These are phyloP conservation scores for Corella eumyota DNA, from an alignment of 23 tunicate genomes.

Conservation along the genomic window DNA sequence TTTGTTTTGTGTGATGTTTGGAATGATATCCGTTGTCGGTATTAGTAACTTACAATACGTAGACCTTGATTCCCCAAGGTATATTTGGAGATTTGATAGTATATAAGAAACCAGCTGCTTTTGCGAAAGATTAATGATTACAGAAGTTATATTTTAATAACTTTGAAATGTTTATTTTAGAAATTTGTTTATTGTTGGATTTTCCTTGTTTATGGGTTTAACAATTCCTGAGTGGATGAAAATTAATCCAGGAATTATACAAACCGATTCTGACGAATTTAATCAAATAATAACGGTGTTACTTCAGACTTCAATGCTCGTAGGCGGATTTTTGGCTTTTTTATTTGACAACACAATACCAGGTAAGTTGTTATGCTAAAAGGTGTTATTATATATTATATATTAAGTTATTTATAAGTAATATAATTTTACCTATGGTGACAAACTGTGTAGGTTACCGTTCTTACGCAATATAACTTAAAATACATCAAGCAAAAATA, in stretches of 20 bases:
- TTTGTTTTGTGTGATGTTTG: slow-evolving; percentile 71
- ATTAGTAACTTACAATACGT: slow-evolving; percentile 66
- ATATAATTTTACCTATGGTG: too few relatives aligned
- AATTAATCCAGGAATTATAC: slow-evolving; percentile 38
- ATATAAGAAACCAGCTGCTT: too few relatives aligned
- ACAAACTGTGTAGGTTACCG: too few relatives aligned
- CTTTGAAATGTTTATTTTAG: background rate
- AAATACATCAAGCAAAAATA: too few relatives aligned
- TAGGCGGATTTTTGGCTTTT: slow-evolving; percentile 54
- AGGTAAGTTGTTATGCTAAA: slow-evolving; percentile 15
- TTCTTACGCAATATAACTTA: too few relatives aligned
- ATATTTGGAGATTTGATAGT: too few relatives aligned
- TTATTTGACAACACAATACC: slow-evolving; percentile 68
- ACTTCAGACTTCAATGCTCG: slow-evolving; percentile 45
- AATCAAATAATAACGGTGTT: slow-evolving; percentile 63
- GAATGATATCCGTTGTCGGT: slow-evolving; percentile 75
- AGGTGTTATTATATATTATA: background rate
- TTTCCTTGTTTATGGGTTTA: slow-evolving; percentile 44
- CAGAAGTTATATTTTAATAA: too few relatives aligned
- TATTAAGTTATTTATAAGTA: too few relatives aligned
- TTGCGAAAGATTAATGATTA: too few relatives aligned
- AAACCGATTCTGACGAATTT: slow-evolving; percentile 30
- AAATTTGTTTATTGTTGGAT: slow-evolving; percentile 57
- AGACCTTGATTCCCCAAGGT: slow-evolving; percentile 76
- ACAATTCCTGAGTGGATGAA: slow-evolving; percentile 54